These are phyloP conservation scores for Tiliqua scincoides DNA, from an alignment of 2,113 vertebrate genomes.

Conservation along the genomic window DNA sequence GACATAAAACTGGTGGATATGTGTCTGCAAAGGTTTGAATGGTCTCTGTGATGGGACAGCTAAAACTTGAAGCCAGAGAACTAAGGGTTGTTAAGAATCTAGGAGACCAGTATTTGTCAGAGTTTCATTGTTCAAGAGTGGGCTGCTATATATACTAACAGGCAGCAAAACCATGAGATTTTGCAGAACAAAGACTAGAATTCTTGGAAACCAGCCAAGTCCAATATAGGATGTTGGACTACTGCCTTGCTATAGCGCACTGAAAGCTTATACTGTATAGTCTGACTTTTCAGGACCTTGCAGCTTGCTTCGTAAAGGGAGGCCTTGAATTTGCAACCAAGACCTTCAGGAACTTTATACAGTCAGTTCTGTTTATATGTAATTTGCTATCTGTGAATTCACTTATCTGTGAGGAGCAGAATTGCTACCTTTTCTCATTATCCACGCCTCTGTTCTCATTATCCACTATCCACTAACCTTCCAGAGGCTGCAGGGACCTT, in stretches of 20 bases:
- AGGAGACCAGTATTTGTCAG: not conserved
- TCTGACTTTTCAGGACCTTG: not conserved
- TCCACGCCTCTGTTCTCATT: no score
- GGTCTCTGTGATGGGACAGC: not conserved
- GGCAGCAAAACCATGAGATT: not conserved
- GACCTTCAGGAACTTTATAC: no score
- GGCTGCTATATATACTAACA: not conserved
- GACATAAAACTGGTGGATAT: not conserved
- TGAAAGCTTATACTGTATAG: not conserved
- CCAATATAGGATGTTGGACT: not conserved
- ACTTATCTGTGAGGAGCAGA: no score
- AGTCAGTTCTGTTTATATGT: no score
- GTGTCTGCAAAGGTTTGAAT: not conserved
- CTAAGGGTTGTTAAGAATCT: not conserved
- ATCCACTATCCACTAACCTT: no score
- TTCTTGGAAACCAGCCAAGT: not conserved
- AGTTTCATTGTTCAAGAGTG: not conserved
- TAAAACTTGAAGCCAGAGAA: not conserved
- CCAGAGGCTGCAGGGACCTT: no score
- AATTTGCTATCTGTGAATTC: no score
- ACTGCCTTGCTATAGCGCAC: not conserved
- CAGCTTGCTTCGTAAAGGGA: not conserved
- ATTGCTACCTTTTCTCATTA: no score
- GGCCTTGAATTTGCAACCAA: not conserved
- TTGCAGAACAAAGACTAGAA: not conserved